phyloP scores from a whole-genome alignment of 30 jellyfish, hydroid and myxozoan species.

The Pseudorhiza aurosa region DNA sequence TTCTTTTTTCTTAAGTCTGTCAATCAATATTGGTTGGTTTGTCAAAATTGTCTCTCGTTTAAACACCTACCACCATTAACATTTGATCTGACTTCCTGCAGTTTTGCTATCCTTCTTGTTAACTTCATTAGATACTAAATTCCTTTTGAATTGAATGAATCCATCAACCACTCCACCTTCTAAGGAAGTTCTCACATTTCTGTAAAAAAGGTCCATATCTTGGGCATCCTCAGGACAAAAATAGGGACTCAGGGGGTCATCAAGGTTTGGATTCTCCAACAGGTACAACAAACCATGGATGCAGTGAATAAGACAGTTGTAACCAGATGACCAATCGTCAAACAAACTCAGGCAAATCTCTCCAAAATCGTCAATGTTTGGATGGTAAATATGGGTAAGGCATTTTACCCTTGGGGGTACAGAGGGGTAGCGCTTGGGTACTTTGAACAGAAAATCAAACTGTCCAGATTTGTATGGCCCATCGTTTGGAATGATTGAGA shows the following conservation, averaged over 20 bases:
- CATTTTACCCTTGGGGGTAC: slow-evolving; percentile 75
- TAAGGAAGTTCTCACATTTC: slow-evolving; percentile 77
- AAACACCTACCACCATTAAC: too few relatives aligned
- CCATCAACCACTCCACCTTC: slow-evolving; percentile 87
- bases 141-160: slow-evolving; percentile 52
- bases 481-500: slow-evolving; percentile 65
- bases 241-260: slow-evolving; percentile 93
- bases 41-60: too few relatives aligned
- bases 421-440: slow-evolving; percentile 72
- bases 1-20: too few relatives aligned
- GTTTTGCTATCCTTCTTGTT: neutral
- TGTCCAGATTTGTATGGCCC: slow-evolving; percentile 87
- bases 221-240: slow-evolving; percentile 91
- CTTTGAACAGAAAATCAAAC: slow-evolving; percentile 63
- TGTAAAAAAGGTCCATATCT: slow-evolving; percentile 47
- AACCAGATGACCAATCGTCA: slow-evolving; percentile 84
- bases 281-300: slow-evolving; percentile 78
- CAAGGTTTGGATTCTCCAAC: slow-evolving; percentile 84
- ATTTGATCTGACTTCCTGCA: neutral
- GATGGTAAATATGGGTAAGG: slow-evolving; percentile 81
- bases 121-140: slow-evolving; percentile 1
- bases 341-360: slow-evolving; percentile 88
- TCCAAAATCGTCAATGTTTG: slow-evolving; percentile 93
- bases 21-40: too few relatives aligned
- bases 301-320: slow-evolving; percentile 69